Conservation (phyloP, 2,888 invertebrate genomes). For the Acrobasis repandana region DNA sequence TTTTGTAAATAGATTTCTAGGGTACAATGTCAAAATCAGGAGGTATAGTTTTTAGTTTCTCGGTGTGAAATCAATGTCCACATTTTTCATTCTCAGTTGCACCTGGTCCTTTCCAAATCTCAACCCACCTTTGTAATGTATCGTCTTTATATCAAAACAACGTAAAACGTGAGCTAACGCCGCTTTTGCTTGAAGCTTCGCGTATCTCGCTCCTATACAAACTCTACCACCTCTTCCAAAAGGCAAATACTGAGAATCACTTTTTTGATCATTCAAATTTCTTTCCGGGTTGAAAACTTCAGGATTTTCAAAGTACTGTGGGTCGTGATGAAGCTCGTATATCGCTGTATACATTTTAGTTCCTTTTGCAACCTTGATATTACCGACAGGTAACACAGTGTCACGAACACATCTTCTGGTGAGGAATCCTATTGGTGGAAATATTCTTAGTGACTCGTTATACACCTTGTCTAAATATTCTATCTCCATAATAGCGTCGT, state of each 20-base stretch:
- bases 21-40: no score
- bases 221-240: slow-evolving; percentile 71
- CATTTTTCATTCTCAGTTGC: slow-evolving; percentile 49
- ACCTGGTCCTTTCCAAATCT: slow-evolving; percentile 44
- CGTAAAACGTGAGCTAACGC: slow-evolving; percentile 47
- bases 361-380: slow-evolving; percentile 55
- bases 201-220: slow-evolving; percentile 66
- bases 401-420: slow-evolving; percentile 48
- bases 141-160: slow-evolving; percentile 44
- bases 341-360: slow-evolving; percentile 53
- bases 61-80: slow-evolving; percentile 45
- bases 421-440: slow-evolving; percentile 55
- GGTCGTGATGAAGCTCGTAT: slow-evolving; percentile 64
- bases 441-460: slow-evolving; percentile 51
- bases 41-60: slow-evolving; percentile 24
- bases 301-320: slow-evolving; percentile 66
- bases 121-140: slow-evolving; percentile 40
- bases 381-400: slow-evolving; percentile 55
- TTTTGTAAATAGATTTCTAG: no score
- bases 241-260: slow-evolving; percentile 57
- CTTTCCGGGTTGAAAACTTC: slow-evolving; percentile 68
- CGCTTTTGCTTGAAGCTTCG: slow-evolving; percentile 48
- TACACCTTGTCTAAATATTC: slow-evolving; percentile 56
- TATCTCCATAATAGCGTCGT: slow-evolving; percentile 49
- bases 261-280: slow-evolving; percentile 18